Percentiles rank a stretch among this genome's conserved stretches.
Evolutionary conservation across 2,888 invertebrate genomes (phyloP).

Genomic region (Hydrotaea cyrtoneurina): DNA sequence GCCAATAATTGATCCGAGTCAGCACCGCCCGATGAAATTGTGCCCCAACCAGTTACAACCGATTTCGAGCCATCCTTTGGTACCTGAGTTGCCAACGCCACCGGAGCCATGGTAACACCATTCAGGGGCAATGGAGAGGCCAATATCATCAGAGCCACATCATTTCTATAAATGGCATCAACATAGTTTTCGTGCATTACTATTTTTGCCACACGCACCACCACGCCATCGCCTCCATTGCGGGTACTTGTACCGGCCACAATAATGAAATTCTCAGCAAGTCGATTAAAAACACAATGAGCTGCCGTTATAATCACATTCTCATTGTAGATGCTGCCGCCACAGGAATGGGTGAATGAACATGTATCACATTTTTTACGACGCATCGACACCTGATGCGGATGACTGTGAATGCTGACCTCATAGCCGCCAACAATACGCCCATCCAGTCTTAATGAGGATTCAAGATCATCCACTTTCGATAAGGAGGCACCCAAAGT

Average conservation of each 20-base stretch:
- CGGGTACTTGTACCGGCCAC: conserved; percentile 71
- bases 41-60: conserved; percentile 75
- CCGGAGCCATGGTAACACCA: conserved; percentile 66
- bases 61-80: conserved; percentile 69
- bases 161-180: conserved; percentile 80
- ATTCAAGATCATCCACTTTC: conserved; percentile 2
- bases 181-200: conserved; percentile 81
- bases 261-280: conserved; percentile 41
- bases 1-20: conserved; percentile 69
- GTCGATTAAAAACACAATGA: conserved; percentile 73
- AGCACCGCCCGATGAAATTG: conserved; percentile 69
- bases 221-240: conserved; percentile 80
- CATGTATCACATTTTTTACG: conserved; percentile 60
- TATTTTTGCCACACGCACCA: conserved; percentile 81
- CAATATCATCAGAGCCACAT: conserved; percentile 82
- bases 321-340: conserved; percentile 67
- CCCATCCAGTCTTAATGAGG: conserved; percentile 46
- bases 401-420: conserved; percentile 67
- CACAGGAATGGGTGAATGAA: conserved; percentile 70
- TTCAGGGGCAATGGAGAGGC: conserved; percentile 69
- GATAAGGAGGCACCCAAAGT: background rate
- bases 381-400: conserved; percentile 73
- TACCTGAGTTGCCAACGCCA: conserved; percentile 65
- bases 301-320: conserved; percentile 75
- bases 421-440: conserved; percentile 74